These are phyloP conservation scores for Eclectus roratus DNA, from an alignment of 2,113 vertebrate species.

Conservation along the genomic window DNA sequence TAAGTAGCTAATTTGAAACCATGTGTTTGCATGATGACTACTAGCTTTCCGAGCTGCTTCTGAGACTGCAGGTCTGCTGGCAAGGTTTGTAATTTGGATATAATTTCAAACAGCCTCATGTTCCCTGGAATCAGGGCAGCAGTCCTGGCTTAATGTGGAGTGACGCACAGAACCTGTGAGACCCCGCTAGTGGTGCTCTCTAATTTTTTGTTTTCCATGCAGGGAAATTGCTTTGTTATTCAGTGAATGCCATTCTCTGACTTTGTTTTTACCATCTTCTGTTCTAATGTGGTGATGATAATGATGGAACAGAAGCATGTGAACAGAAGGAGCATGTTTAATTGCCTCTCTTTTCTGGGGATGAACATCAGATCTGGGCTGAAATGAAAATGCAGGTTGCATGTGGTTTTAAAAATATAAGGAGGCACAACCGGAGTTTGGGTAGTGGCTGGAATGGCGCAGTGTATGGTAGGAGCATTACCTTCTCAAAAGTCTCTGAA, in stretches of 20 bases:
- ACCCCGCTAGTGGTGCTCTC: background rate
- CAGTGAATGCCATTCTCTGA: background rate
- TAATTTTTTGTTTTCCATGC: background rate
- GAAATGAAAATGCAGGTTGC: background rate
- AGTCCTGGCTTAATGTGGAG: background rate
- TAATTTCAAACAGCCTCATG: background rate
- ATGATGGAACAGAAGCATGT: background rate
- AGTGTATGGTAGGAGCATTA: fast-evolving
- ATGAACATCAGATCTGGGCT: background rate
- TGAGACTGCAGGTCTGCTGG: background rate
- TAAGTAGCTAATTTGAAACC: background rate
- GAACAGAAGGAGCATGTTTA: background rate
- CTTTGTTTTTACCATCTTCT: background rate
- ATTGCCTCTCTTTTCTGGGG: background rate
- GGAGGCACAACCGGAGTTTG: background rate
- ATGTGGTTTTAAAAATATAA: background rate
- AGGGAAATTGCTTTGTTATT: background rate
- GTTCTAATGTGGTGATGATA: background rate
- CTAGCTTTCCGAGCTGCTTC: background rate
- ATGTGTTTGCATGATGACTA: background rate
- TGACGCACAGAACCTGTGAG: background rate
- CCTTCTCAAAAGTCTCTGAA: background rate
- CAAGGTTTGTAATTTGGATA: background rate
- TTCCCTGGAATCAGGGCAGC: background rate
- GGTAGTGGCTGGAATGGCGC: background rate